Conservation (phyloP, 37 sponge, comb jelly and placozoan genomes). For the Axinella damicornis region DNA sequence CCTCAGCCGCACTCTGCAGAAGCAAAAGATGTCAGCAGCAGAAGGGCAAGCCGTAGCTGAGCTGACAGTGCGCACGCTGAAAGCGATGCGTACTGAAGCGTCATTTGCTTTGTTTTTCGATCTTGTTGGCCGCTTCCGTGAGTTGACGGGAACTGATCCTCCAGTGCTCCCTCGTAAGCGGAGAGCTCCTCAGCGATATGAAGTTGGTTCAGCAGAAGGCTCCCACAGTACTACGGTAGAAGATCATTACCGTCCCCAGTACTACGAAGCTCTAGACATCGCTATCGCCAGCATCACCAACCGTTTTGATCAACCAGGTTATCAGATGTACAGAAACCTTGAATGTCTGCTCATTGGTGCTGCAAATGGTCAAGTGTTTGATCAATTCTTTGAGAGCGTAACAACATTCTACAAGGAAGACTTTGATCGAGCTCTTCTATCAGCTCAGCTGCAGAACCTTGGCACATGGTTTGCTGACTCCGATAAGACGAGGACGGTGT, state of each 20-base stretch:
- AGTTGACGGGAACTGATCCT: background rate
- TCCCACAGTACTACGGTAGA: slow-evolving; percentile 24
- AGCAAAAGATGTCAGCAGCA: slow-evolving; percentile 55
- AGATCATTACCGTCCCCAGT: slow-evolving; percentile 49
- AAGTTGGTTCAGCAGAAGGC: slow-evolving; percentile 25
- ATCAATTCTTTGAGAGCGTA: slow-evolving; percentile 2
- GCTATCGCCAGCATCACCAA: slow-evolving; percentile 13
- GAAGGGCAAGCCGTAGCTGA: slow-evolving; percentile 46
- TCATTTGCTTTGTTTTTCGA: slow-evolving; percentile 38
- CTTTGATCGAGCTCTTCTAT: slow-evolving; percentile 41
- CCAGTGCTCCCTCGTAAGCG: slow-evolving; percentile 51
- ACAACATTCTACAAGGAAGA: slow-evolving; percentile 45
- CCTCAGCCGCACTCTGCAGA: slow-evolving; percentile 7
- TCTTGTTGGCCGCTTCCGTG: slow-evolving; percentile 16
- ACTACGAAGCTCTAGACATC: slow-evolving; percentile 38
- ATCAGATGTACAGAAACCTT: slow-evolving; percentile 28
- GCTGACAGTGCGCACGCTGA: slow-evolving; percentile 33
- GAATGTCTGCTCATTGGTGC: slow-evolving; percentile 38
- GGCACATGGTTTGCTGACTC: slow-evolving; percentile 41
- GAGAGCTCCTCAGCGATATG: slow-evolving; percentile 36
- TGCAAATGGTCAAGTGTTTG: slow-evolving; percentile 27
- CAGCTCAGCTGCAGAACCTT: slow-evolving; percentile 47
- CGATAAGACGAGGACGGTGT: background rate
- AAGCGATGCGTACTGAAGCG: slow-evolving; percentile 41
- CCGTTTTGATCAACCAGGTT: slow-evolving; percentile 48